These are phyloP conservation scores for Calyptomena viridis DNA, from an alignment of 2,113 vertebrate species.

Conservation along the genomic window DNA sequence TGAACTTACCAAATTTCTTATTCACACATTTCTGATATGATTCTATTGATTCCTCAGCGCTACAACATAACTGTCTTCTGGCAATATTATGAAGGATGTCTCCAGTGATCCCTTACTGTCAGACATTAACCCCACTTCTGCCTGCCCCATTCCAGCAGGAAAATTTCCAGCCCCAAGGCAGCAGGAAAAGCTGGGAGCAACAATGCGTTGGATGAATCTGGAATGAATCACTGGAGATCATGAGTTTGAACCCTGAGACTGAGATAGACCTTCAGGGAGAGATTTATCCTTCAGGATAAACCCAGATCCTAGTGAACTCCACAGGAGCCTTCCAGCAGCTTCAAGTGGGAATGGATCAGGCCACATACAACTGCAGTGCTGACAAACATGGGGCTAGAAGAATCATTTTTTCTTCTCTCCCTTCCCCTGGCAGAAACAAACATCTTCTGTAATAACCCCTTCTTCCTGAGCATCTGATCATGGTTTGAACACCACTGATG, in stretches of 20 bases:
- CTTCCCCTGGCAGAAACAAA: background rate
- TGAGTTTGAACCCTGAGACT: background rate
- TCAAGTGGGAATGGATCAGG: background rate
- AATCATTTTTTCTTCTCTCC: background rate
- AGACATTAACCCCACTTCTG: background rate
- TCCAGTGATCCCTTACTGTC: background rate
- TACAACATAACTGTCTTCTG: background rate
- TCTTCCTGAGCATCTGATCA: background rate
- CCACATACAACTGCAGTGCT: background rate
- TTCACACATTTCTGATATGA: background rate
- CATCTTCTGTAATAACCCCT: background rate
- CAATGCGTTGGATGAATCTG: background rate
- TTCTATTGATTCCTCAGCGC: background rate
- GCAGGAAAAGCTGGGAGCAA: background rate
- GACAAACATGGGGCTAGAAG: background rate
- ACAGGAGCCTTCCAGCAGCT: background rate
- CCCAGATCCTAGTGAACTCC: background rate
- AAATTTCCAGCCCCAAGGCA: background rate
- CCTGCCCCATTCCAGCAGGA: background rate
- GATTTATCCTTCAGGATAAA: background rate
- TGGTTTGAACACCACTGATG: background rate
- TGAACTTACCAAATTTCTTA: background rate
- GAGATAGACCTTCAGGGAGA: background rate
- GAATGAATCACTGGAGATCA: background rate
- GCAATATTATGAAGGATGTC: background rate